Conservation (phyloP, 1,140 invertebrate genomes). For the Holcopasites calliopsidis region DNA sequence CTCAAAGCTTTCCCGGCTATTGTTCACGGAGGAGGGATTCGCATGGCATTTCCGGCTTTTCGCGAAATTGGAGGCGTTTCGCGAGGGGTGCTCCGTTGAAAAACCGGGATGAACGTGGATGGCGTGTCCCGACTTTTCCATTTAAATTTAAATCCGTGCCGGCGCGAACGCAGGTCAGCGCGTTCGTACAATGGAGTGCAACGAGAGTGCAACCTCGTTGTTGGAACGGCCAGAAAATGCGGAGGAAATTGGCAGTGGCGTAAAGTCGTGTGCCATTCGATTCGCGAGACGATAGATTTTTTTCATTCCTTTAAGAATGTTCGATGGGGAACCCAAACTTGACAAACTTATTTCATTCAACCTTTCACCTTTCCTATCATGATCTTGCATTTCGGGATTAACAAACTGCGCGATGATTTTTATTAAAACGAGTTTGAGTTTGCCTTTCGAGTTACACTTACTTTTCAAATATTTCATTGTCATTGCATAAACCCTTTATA, state of each 20-base stretch:
- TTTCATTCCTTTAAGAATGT: neutral
- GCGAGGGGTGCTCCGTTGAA: neutral
- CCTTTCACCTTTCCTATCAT: too few relatives aligned
- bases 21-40: constrained; percentile 1
- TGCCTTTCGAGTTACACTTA: too few relatives aligned
- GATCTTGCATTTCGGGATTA: too few relatives aligned
- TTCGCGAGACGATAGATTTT: neutral
- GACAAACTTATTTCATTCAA: neutral
- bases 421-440: too few relatives aligned
- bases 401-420: too few relatives aligned
- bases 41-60: constrained; percentile 10
- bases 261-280: neutral
- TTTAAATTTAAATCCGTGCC: constrained; percentile 45
- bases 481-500: too few relatives aligned
- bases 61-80: constrained; percentile 20
- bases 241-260: constrained; percentile 16
- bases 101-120: constrained; percentile 1
- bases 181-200: constrained; percentile 18
- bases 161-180: constrained; percentile 21
- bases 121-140: constrained; percentile 29
- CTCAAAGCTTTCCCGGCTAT: neutral
- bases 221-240: constrained; percentile 12
- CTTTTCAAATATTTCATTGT: too few relatives aligned
- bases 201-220: constrained; percentile 30
- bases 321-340: fast-evolving